A percentile compares a stretch with the other conserved stretches of the same genome.
Conservation (phyloP, 2,797 vertebrate genomes). For the Pachyuromys duprasi region DNA sequence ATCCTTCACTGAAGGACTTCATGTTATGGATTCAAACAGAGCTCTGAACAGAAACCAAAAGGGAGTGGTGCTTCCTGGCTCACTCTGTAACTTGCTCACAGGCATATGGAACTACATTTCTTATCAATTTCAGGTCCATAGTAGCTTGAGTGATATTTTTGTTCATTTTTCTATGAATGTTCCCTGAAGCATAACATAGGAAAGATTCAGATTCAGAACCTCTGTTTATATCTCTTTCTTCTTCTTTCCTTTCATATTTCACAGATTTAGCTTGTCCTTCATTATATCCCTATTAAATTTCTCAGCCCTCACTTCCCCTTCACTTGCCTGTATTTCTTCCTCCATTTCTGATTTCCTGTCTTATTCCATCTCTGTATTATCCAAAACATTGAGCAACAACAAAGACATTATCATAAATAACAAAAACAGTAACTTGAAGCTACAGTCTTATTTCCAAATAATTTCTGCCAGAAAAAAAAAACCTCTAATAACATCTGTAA, state of each 20-base stretch:
- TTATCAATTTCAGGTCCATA: neutral
- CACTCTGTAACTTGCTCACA: neutral
- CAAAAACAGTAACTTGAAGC: neutral
- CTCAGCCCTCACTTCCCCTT: neutral
- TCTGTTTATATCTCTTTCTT: neutral
- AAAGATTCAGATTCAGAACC: neutral
- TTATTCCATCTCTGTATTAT: neutral
- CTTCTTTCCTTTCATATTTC: no score
- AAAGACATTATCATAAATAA: neutral
- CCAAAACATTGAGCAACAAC: neutral
- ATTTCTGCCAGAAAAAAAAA: neutral
- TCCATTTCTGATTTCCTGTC: neutral
- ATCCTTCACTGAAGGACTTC: no score
- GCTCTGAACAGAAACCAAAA: neutral
- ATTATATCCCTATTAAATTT: neutral
- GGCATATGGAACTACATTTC: neutral
- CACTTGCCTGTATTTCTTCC: neutral
- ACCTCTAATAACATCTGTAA: neutral
- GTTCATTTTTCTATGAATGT: neutral
- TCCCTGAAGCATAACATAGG: no score
- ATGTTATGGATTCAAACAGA: no score
- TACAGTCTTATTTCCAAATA: neutral
- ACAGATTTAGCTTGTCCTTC: neutral
- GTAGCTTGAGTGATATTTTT: neutral
- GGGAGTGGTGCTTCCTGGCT: neutral